Conservation (phyloP, 2,113 vertebrate species). For the Triplophysa dalaica region DNA sequence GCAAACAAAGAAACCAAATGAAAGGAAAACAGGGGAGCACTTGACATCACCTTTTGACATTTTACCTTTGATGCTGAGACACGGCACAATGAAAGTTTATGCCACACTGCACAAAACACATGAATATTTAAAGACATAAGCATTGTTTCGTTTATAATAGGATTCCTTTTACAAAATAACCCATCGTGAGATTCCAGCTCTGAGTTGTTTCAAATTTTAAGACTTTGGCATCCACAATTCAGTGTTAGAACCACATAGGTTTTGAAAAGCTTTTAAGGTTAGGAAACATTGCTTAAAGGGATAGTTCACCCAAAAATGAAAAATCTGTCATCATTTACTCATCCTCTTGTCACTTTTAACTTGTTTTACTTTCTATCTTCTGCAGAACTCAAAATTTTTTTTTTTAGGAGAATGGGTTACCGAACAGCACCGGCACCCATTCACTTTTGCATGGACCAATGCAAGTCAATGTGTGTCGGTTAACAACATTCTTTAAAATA, state of each 20-base stretch:
- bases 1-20: not conserved
- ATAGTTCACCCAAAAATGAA: too few relatives aligned
- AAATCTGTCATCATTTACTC: too few relatives aligned
- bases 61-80: not conserved
- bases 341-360: too few relatives aligned
- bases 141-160: slow-evolving; percentile 5
- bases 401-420: too few relatives aligned
- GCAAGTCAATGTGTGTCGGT: too few relatives aligned
- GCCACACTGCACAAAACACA: not conserved
- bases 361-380: not conserved
- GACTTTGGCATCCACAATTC: not conserved
- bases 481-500: too few relatives aligned
- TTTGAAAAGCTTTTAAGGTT: not conserved
- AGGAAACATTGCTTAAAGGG: not conserved
- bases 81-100: not conserved
- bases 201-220: not conserved
- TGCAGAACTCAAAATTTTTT: too few relatives aligned
- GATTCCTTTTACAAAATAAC: not conserved
- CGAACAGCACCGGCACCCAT: too few relatives aligned
- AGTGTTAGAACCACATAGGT: not conserved
- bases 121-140: slow-evolving; percentile 3
- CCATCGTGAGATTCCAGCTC: not conserved
- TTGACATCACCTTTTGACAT: not conserved
- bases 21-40: not conserved
- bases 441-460: too few relatives aligned